Evolutionary conservation across 2,888 invertebrate genomes (phyloP), one percentile per base, ranked within the genome.

Genomic region (Pachydiplax longipennis): DNA sequence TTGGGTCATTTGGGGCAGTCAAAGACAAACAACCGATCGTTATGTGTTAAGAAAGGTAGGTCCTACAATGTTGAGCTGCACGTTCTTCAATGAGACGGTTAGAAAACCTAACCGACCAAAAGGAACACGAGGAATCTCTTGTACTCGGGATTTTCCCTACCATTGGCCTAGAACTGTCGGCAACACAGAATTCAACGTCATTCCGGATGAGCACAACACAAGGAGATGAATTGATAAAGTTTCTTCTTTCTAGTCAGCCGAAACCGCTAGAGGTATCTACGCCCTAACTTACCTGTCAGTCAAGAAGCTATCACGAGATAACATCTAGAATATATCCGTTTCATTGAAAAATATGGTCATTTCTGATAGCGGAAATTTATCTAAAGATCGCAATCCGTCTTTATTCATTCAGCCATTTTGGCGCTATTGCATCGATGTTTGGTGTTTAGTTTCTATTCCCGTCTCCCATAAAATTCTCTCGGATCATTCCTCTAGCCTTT

Each of bases 141-240:
- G 61, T 37, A 58, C n/a, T 48, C 37, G n/a, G 87, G 61, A 37
- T 61, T 87, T 61, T 87, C 61, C 61, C 15, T 65, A n/a, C 40
- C 61, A 87, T 37, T 61, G n/a, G 37, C 58, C 61, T 87, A 87
- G 87, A 87, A 65, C 87, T 87, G 61, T 61, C 37, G 61, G 58
- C 58, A 87, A 37, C 58, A 65, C 53, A 61, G 22, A 37, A 22
- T 35, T 65, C 37, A n/a, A 58, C n/a, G 37, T 65, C 65, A 31
- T 83, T 25, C 61, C 61, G 61, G 37, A 87, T 65, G 35, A 61
- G 53, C 53, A 22, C 65, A 12, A 65, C 22, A 87, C 22, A 22
- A 87, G 22, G 6, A 87, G 87, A 87, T 61, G 61, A 87, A 87
- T 2, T 22, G 87, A 87, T 87, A 83, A 31, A 61, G 31, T 22